Evolutionary conservation across 1,140 invertebrate species (phyloP).

Genomic region (Drosophila orosa): DNA sequence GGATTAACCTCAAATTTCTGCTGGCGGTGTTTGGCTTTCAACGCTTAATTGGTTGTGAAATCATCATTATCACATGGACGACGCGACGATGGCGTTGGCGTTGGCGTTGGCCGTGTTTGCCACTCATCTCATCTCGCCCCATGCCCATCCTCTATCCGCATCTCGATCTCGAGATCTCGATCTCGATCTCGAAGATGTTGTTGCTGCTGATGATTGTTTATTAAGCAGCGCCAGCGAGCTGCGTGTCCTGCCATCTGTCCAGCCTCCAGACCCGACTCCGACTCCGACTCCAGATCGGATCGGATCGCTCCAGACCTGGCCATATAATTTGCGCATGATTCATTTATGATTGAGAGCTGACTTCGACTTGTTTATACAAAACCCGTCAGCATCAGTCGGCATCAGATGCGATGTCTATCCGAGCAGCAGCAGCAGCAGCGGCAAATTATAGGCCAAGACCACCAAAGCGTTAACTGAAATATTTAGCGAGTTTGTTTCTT

Average conservation of each 20-base stretch:
- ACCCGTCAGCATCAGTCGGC: constrained; percentile 53
- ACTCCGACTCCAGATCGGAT: constrained; percentile 10
- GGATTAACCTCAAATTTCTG: constrained; percentile 82
- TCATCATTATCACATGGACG: constrained; percentile 81
- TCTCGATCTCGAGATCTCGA: constrained; percentile 18
- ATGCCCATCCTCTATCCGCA: constrained; percentile 3
- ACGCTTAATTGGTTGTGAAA: constrained; percentile 83
- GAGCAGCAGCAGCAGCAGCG: constrained; percentile 24
- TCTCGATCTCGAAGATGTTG: constrained; percentile 49
- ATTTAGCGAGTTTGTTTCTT: constrained; percentile 83
- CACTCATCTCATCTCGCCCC: constrained; percentile 27
- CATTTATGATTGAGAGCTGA: constrained; percentile 79
- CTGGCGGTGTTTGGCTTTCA: constrained; percentile 82
- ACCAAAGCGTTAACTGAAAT: constrained; percentile 83
- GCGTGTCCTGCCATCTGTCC: constrained; percentile 64
- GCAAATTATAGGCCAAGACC: constrained; percentile 81
- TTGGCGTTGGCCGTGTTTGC: constrained; percentile 56
- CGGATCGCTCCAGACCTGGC: constrained; percentile 37
- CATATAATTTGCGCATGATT: constrained; percentile 82
- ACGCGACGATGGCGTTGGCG: constrained; percentile 60
- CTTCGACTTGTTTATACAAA: constrained; percentile 75
- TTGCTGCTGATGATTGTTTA: constrained; percentile 78
- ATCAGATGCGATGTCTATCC: constrained; percentile 43
- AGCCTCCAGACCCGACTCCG: constrained; percentile 8
- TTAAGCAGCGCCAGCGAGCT: constrained; percentile 76